Conservation (phyloP, 2,113 vertebrate genomes). For the Lota lota region DNA sequence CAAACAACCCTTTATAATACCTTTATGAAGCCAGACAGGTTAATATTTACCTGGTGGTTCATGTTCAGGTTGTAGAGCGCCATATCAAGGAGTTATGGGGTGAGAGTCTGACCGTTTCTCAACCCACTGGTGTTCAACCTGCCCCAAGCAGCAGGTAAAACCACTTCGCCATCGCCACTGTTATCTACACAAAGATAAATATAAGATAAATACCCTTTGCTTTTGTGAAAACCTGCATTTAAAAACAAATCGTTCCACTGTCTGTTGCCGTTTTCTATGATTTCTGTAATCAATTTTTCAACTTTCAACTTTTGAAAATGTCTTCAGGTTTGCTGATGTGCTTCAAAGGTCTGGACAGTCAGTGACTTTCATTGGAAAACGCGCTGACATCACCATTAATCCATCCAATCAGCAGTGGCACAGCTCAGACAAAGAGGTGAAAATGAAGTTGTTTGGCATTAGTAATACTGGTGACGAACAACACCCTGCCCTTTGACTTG, state of each 20-base stretch:
- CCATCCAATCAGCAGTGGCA: constrained; percentile 66
- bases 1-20: neutral
- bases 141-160: constrained; percentile 42
- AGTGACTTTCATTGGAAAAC: constrained; percentile 66
- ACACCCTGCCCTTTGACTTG: neutral
- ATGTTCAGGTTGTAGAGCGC: constrained; percentile 59
- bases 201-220: neutral
- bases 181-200: neutral
- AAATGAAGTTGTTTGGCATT: neutral
- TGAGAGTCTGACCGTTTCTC: constrained; percentile 3
- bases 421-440: constrained; percentile 82
- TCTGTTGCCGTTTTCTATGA: neutral
- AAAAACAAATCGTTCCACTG: neutral
- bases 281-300: neutral
- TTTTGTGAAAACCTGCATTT: neutral
- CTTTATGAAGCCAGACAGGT: neutral
- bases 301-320: neutral
- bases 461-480: no score
- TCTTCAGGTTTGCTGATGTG: constrained; percentile 73
- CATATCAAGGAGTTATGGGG: constrained; percentile 66
- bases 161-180: neutral
- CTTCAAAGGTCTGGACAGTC: constrained; percentile 70
- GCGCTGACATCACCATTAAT: constrained; percentile 35
- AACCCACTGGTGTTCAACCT: constrained; percentile 4
- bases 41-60: neutral